These are phyloP conservation scores for Riparia riparia DNA, from an alignment of 2,113 vertebrate species.

Conservation along the genomic window DNA sequence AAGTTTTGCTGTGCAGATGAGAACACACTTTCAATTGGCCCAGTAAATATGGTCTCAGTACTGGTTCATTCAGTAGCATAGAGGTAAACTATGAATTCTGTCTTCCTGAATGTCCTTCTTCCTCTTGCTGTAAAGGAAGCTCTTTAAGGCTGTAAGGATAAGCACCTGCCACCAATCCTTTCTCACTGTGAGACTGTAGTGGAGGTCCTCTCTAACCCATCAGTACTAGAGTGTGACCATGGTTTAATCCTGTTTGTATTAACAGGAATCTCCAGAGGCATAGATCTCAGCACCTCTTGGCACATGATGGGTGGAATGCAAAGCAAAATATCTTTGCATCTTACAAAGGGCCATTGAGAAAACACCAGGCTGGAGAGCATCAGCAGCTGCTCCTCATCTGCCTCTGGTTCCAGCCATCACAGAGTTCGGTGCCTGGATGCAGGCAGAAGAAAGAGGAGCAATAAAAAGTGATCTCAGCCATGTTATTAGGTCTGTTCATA, in stretches of 20 bases:
- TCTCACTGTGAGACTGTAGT: neutral
- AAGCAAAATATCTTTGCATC: neutral
- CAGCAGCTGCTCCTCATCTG: neutral
- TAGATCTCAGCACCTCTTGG: neutral
- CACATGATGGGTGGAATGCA: neutral
- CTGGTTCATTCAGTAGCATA: neutral
- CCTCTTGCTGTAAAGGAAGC: neutral
- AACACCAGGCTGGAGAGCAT: neutral
- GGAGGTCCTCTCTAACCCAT: neutral
- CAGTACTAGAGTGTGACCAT: neutral
- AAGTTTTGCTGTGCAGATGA: neutral
- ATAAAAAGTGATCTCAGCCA: neutral
- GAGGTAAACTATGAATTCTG: neutral
- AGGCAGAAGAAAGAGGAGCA: neutral
- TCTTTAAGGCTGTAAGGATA: neutral
- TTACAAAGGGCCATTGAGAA: neutral
- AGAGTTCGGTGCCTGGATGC: accelerated
- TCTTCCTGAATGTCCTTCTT: neutral
- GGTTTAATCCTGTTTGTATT: neutral
- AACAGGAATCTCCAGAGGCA: neutral
- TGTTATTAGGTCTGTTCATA: neutral
- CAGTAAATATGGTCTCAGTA: neutral
- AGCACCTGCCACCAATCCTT: neutral
- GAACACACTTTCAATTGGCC: neutral
- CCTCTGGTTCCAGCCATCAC: neutral